These are phyloP conservation scores for Platygyra sinensis DNA, from an alignment of 64 coral and sea anemone genomes.

Conservation along the genomic window DNA sequence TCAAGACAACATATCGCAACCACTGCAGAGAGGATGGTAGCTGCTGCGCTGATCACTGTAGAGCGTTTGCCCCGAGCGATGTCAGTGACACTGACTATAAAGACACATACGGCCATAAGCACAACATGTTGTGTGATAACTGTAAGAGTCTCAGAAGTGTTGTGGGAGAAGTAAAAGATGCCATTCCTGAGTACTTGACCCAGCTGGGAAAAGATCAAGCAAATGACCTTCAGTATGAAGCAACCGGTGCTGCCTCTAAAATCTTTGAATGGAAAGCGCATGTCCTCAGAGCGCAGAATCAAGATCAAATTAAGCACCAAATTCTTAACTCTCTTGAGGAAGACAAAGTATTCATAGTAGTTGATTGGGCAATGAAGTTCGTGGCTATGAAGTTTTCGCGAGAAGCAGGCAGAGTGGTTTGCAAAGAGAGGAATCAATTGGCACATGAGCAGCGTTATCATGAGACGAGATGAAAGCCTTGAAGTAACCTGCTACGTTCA, in stretches of 20 bases:
- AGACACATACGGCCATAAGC: background rate
- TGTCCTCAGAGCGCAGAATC: slow-evolving; percentile 23
- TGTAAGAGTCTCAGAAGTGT: slow-evolving; percentile 12
- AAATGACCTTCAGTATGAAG: slow-evolving; percentile 22
- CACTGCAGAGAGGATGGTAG: too few species aligned
- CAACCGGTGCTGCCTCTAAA: slow-evolving; percentile 7
- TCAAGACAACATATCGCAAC: too few species aligned
- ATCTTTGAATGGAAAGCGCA: slow-evolving; percentile 41
- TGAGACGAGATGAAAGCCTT: too few species aligned
- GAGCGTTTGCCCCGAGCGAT: too few species aligned
- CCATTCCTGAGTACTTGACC: background rate
- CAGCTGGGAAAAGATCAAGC: slow-evolving; percentile 25
- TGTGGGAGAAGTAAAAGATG: slow-evolving; percentile 2
- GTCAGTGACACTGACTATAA: slow-evolving; percentile 31
- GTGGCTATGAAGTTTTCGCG: slow-evolving; percentile 5
- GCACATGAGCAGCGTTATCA: slow-evolving; percentile 39
- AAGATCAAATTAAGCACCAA: slow-evolving; percentile 31
- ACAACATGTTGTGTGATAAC: background rate
- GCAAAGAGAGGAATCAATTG: slow-evolving; percentile 30
- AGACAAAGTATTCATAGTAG: slow-evolving; percentile 2
- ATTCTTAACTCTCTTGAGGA: background rate
- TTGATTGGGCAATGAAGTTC: slow-evolving; percentile 61
- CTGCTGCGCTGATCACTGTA: too few species aligned
- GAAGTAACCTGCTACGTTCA: too few species aligned
- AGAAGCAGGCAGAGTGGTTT: slow-evolving; percentile 42